A percentile compares a stretch with the other conserved stretches of the same genome.
Evolutionary conservation across 2,797 vertebrate genomes (phyloP).

Genomic region (Hoplostethus atlanticus): DNA sequence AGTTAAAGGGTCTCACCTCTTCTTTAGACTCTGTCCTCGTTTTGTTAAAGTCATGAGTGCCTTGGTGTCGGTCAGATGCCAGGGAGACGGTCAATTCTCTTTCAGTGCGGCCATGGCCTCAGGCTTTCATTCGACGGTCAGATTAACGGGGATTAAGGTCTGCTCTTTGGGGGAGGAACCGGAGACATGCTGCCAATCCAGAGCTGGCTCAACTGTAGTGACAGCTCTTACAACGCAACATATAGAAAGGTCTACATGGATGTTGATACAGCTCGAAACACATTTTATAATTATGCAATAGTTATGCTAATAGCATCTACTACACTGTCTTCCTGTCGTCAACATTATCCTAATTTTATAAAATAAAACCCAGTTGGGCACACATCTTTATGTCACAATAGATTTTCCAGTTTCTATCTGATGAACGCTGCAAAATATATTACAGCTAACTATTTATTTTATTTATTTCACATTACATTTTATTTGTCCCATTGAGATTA

Average conservation of each 20-base stretch:
- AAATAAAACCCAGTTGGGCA: no score
- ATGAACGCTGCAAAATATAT: no score
- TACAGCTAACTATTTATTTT: no score
- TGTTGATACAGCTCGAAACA: no score
- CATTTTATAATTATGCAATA: no score
- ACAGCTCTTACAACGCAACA: background rate
- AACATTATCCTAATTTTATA: no score
- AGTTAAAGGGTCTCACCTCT: conserved; percentile 66
- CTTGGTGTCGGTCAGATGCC: conserved; percentile 45
- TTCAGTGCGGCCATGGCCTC: conserved; percentile 61
- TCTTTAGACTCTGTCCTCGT: conserved; percentile 31
- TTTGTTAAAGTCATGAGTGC: conserved; percentile 39
- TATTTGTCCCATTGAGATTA: no score
- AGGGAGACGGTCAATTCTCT: conserved; percentile 58
- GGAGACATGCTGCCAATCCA: conserved; percentile 30
- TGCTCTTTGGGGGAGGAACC: conserved; percentile 38
- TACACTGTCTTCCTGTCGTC: no score
- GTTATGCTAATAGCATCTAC: no score
- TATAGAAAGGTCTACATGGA: background rate
- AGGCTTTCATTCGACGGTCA: conserved; percentile 48
- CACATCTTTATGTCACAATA: no score
- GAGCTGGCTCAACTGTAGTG: background rate
- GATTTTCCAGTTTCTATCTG: no score
- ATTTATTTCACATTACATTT: no score
- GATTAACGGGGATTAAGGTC: conserved; percentile 85